Evolutionary conservation across 2,888 invertebrate genomes (phyloP), one percentile per base, ranked within the genome.

Genomic region (Merodon equestris): DNA sequence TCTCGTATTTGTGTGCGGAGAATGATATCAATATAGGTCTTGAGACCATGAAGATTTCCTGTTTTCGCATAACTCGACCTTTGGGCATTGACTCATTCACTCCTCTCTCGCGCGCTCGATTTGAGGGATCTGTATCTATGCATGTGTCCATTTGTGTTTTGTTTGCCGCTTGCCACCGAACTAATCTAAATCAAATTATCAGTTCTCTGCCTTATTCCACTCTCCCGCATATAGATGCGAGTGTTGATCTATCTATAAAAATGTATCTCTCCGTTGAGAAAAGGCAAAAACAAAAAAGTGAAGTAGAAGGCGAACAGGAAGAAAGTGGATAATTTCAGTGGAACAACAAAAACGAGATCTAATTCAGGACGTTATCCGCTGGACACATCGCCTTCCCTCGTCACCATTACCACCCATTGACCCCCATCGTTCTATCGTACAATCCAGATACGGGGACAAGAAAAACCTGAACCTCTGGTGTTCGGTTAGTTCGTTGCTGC

Each of bases 111-210:
- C n/a, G n/a, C n/a, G n/a, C n/a, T 27, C 3, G 27, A 27, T 4
- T 27, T 2, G 27, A 27, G 2, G 27, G 7, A 27, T 27, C 27
- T 7, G n/a, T 27, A 27, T 57, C 51, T 57, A 44, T 19, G 13
- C 9, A 14, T 1, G 7, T 38, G 38, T 40, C 5, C n/a, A n/a
- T 40, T 10, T 27, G 4, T 10, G 34, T 14, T 27, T 40, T 18
- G 15, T 27, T 50, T 40, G n/a, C 27, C 38, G 36, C 48, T 19
- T 61, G 58, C 34, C 54, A 56, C 66, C 51, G 57, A 72, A 77
- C 66, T 72, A 72, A 77, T 77, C 72, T 77, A 72, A 77, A 77
- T 77, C 66, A 77, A 77, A 77, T 77, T 77, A 77, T 77, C 53
- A 72, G 66, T 77, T 77, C 60, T 56, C 67, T 57, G 15, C 57